These are phyloP conservation scores for Orchesella cincta DNA, from an alignment of 1,140 invertebrate species.

Conservation along the genomic window DNA sequence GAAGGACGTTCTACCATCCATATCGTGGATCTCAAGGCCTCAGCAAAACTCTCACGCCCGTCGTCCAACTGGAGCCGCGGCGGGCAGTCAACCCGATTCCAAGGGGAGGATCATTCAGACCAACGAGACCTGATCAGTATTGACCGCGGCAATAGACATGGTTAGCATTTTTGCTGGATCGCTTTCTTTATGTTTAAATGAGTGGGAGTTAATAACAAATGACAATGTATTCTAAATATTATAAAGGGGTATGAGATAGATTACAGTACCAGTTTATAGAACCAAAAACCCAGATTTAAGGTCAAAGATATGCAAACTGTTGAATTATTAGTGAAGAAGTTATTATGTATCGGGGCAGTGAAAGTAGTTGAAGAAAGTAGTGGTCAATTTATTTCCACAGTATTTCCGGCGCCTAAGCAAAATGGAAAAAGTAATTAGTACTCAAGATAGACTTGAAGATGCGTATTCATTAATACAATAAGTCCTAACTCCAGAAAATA, in stretches of 20 bases:
- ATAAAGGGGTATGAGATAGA: not conserved
- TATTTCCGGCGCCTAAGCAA: constrained; percentile 32
- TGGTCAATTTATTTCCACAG: not conserved
- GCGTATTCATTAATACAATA: constrained; percentile 39
- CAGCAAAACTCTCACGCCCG: constrained; percentile 34
- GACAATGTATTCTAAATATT: not conserved
- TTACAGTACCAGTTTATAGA: no score
- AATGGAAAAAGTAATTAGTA: no score
- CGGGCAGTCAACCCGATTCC: not conserved
- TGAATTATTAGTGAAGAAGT: no score
- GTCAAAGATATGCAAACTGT: no score
- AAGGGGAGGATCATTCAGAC: not conserved
- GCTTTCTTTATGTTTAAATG: not conserved
- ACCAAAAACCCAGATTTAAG: no score
- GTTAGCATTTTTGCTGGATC: not conserved
- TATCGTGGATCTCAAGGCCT: not conserved
- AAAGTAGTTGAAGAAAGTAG: not conserved
- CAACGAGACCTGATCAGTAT: not conserved
- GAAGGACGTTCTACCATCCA: not conserved
- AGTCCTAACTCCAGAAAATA: not conserved
- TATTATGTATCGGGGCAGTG: not conserved
- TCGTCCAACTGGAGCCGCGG: not conserved
- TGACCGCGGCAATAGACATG: not conserved
- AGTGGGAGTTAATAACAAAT: not conserved
- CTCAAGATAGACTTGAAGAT: constrained; percentile 32